Percentiles rank a stretch among this genome's conserved stretches.
These are phyloP conservation scores for Allygus modestus DNA, from an alignment of 2,888 invertebrate species.

Conservation along the genomic window DNA sequence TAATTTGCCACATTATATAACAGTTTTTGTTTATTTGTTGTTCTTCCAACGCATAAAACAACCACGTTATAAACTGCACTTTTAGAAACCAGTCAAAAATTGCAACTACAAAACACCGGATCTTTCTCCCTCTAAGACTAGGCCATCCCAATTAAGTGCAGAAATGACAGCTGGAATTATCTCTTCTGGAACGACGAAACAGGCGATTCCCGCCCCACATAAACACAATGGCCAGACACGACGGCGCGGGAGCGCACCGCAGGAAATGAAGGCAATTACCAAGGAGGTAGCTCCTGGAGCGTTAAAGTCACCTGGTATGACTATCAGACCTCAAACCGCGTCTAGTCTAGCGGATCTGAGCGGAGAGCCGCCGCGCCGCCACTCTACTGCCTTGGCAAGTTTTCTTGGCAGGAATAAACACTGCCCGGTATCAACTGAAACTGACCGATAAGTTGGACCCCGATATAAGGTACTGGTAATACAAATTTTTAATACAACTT, in stretches of 20 bases:
- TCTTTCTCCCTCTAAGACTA: not conserved
- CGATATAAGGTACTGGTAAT: no score
- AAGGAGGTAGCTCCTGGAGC: slow-evolving; percentile 16
- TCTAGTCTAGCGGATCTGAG: slow-evolving; percentile 28
- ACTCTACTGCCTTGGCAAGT: not conserved
- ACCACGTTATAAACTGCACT: no score
- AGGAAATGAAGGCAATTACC: slow-evolving; percentile 52
- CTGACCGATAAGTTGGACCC: no score
- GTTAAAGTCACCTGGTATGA: slow-evolving; percentile 54
- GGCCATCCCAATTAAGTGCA: not conserved
- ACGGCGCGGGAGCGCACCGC: slow-evolving; percentile 34
- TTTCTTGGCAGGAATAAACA: not conserved
- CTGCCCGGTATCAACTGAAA: no score
- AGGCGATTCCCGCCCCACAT: slow-evolving; percentile 31
- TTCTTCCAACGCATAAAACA: no score
- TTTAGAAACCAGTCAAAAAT: no score
- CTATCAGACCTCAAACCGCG: slow-evolving; percentile 27
- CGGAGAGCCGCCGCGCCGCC: not conserved
- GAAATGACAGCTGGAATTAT: not conserved
- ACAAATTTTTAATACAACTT: no score
- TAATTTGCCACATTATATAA: no score
- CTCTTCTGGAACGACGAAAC: slow-evolving; percentile 13
- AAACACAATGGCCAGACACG: not conserved
- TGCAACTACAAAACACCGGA: not conserved
- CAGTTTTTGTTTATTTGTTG: no score